phyloP scores from a whole-genome alignment of 2,113 vertebrate species.

The Odobenus rosmarus region DNA sequence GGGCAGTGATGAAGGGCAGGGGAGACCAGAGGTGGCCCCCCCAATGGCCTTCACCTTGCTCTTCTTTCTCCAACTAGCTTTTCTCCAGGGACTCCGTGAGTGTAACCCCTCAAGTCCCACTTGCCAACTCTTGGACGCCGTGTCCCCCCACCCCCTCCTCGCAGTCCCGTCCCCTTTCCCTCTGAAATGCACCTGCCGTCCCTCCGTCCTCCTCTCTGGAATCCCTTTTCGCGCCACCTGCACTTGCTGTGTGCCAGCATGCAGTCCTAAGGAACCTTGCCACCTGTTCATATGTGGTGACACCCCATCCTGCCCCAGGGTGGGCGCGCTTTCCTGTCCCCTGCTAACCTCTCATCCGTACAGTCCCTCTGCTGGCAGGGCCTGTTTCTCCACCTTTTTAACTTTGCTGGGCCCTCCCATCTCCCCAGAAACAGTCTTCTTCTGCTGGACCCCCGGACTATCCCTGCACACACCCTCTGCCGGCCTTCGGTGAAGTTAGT shows the following conservation, averaged over 20 bases:
- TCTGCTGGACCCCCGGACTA: too few relatives aligned
- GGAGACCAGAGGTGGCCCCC: neutral
- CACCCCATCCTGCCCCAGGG: neutral
- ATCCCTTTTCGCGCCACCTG: neutral
- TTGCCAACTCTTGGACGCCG: neutral
- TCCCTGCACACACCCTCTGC: neutral
- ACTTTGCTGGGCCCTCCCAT: neutral
- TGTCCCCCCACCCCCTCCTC: rapidly evolving
- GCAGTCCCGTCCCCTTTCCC: too few relatives aligned
- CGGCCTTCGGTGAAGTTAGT: neutral
- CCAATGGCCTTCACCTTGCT: neutral
- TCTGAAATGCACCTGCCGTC: neutral
- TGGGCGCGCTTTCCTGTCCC: too few relatives aligned
- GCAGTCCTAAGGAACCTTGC: neutral
- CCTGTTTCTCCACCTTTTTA: neutral
- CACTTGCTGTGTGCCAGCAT: neutral
- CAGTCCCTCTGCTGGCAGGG: neutral
- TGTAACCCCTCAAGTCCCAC: neutral
- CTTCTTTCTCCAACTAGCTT: neutral
- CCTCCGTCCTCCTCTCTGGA: neutral
- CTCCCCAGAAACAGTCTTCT: neutral
- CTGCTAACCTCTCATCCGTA: too few relatives aligned
- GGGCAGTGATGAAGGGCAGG: neutral
- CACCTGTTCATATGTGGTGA: neutral
- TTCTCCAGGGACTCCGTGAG: neutral